phyloP scores from a whole-genome alignment of 2,797 vertebrate species.

The Gallinago solitaria region DNA sequence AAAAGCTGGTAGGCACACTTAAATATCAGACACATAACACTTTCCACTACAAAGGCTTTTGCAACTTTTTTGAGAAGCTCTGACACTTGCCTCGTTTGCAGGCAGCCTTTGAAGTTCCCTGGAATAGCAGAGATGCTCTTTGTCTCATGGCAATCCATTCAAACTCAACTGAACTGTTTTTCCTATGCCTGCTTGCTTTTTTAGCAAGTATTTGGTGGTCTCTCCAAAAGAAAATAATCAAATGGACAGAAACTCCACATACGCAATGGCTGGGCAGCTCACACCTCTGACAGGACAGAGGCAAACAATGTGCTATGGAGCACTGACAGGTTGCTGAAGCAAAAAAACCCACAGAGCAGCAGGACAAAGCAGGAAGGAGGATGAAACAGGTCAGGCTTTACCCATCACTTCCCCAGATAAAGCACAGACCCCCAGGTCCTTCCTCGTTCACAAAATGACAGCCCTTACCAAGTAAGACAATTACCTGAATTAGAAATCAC shows the following conservation, averaged over 20 bases:
- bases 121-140: neutral
- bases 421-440: neutral
- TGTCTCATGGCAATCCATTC: constrained; percentile 11
- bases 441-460: neutral
- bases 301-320: neutral
- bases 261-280: neutral
- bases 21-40: neutral
- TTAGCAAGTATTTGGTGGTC: neutral
- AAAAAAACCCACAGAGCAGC: neutral
- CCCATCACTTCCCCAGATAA: neutral
- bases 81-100: neutral
- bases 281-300: neutral
- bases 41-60: constrained; percentile 42
- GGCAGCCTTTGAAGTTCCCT: constrained; percentile 29
- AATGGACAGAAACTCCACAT: rapidly evolving
- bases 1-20: constrained; percentile 10
- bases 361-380: neutral
- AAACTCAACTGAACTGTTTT: neutral
- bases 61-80: constrained; percentile 15
- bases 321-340: neutral
- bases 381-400: neutral
- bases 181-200: neutral
- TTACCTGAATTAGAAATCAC: neutral
- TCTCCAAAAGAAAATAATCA: neutral
- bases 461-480: neutral